phyloP scores from a whole-genome alignment of 1,140 invertebrate species.

The Carcinoscorpius rotundicauda region DNA sequence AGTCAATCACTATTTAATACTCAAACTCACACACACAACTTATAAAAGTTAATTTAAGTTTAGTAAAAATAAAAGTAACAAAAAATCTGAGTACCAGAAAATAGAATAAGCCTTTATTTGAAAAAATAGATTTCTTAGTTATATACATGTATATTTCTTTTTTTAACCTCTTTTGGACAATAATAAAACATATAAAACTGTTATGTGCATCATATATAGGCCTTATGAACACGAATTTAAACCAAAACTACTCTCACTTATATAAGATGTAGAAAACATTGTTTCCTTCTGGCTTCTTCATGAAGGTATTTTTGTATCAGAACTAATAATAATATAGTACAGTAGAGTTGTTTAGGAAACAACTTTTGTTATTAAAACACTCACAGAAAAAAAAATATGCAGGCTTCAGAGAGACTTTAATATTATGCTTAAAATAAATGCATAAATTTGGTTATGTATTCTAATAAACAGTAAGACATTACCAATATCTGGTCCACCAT shows the following conservation, averaged over 20 bases:
- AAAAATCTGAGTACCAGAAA: neutral
- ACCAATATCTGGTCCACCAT: slow-evolving; percentile 31
- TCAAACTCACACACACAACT: slow-evolving; percentile 6
- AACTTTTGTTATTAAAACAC: neutral
- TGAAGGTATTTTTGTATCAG: no score
- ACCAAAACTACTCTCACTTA: no score
- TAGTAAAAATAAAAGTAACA: neutral
- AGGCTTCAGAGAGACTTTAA: neutral
- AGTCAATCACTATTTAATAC: slow-evolving; percentile 6
- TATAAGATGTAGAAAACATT: no score
- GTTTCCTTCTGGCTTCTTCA: no score
- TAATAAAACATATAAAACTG: no score
- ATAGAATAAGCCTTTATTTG: neutral
- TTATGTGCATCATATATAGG: no score
- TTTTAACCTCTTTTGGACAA: no score
- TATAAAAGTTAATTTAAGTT: neutral
- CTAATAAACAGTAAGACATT: neutral
- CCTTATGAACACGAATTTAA: no score
- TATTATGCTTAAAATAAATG: neutral
- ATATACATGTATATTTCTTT: no score
- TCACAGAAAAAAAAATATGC: neutral
- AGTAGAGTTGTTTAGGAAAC: neutral
- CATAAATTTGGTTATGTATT: neutral
- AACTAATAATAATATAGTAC: neutral
- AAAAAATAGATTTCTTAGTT: no score